A percentile compares a stretch with the other conserved stretches of the same genome.
Conservation (phyloP, 2,797 vertebrate genomes). For the Siniperca obscura region DNA sequence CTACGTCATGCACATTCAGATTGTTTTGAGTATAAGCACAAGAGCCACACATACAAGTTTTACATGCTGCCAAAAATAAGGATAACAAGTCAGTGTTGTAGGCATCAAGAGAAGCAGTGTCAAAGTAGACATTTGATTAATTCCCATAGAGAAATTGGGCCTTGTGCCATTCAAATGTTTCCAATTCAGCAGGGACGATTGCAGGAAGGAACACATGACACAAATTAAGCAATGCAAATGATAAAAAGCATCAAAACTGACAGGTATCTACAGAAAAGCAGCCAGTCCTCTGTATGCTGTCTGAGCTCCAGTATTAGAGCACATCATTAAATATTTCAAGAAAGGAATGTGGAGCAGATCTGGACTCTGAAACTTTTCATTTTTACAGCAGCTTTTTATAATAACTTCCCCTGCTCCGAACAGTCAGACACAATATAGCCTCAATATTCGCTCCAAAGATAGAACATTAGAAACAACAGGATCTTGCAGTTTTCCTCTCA, state of each 20-base stretch:
- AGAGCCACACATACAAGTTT: no score
- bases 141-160: no score
- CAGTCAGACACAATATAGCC: background rate
- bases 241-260: background rate
- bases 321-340: constrained; percentile 27
- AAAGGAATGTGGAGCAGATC: constrained; percentile 27
- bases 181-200: background rate
- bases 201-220: background rate
- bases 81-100: background rate
- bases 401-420: background rate
- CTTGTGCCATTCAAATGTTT: background rate
- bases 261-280: background rate
- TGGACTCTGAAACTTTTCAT: constrained; percentile 30
- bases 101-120: background rate
- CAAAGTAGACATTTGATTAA: no score
- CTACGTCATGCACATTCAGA: no score
- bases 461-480: background rate
- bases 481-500: background rate
- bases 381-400: constrained; percentile 16
- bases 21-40: no score
- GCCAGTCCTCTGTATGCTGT: background rate
- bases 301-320: background rate
- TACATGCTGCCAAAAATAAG: no score
- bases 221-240: background rate
- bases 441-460: background rate